These are phyloP conservation scores for Cassiopea andromeda DNA, from an alignment of 30 jellyfish, hydroid and myxozoan species.

Conservation along the genomic window DNA sequence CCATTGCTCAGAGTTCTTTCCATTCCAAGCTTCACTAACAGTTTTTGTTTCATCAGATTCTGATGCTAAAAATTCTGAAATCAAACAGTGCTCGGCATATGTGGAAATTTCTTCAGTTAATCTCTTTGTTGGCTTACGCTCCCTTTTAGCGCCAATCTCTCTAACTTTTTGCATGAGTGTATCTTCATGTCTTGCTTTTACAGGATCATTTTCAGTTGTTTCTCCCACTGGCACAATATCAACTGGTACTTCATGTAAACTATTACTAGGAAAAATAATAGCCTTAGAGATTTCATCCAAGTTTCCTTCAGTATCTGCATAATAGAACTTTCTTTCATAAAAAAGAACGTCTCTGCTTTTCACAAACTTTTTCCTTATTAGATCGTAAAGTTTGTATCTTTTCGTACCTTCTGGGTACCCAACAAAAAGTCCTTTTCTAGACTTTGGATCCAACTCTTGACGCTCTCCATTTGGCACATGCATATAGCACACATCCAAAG, in stretches of 20 bases:
- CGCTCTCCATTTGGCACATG: constrained; percentile 67
- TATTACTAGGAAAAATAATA: constrained; percentile 1
- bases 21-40: constrained; percentile 17
- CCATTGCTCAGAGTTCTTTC: constrained; percentile 39
- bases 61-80: constrained; percentile 19
- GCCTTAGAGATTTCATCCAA: background rate
- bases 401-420: constrained; percentile 67
- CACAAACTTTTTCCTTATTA: constrained; percentile 12
- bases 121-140: constrained; percentile 46
- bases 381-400: constrained; percentile 56
- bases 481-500: constrained; percentile 60
- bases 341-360: constrained; percentile 67
- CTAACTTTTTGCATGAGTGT: constrained; percentile 64
- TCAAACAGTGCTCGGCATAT: constrained; percentile 9
- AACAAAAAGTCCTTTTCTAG: constrained; percentile 46
- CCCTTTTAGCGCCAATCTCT: constrained; percentile 46
- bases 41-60: constrained; percentile 42
- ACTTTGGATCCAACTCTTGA: constrained; percentile 57
- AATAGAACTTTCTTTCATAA: constrained; percentile 55
- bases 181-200: constrained; percentile 44
- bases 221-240: constrained; percentile 67
- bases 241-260: constrained; percentile 18
- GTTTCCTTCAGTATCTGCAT: constrained; percentile 42
- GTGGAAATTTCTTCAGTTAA: constrained; percentile 28
- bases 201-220: constrained; percentile 24